Evolutionary conservation across 2,888 invertebrate species (phyloP).

Genomic region (Dynastes maya): DNA sequence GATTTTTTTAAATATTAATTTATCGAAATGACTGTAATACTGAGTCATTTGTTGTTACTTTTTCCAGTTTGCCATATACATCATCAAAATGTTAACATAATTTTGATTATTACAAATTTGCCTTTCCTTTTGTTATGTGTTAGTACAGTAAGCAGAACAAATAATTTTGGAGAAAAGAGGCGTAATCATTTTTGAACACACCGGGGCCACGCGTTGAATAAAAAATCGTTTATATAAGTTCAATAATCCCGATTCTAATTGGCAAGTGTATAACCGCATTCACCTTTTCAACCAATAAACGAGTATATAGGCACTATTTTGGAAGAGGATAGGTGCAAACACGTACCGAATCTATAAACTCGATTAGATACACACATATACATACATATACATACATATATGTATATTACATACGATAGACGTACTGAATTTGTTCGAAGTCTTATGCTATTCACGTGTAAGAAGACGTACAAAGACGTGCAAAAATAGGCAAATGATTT

Average conservation of each 20-base stretch:
- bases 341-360: not conserved
- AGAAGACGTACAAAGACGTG: no score
- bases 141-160: no score
- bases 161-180: not conserved
- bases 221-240: conserved; percentile 24
- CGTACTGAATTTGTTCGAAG: no score
- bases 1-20: no score
- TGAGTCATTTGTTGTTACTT: no score
- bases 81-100: no score
- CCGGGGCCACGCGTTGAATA: conserved; percentile 19
- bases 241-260: conserved; percentile 29
- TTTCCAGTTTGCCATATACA: no score
- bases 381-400: not conserved
- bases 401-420: not conserved
- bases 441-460: no score
- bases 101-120: no score
- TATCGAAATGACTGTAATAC: no score
- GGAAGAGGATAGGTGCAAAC: conserved; percentile 21
- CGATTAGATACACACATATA: not conserved
- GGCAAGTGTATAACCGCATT: conserved; percentile 34
- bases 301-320: conserved; percentile 15
- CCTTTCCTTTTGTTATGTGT: no score
- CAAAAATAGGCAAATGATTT: no score
- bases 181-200: conserved; percentile 24
- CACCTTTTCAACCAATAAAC: conserved; percentile 32